Base-by-base conservation (phyloP, 2,113 vertebrate genomes). In the Atherinomorus stipes region DNA sequence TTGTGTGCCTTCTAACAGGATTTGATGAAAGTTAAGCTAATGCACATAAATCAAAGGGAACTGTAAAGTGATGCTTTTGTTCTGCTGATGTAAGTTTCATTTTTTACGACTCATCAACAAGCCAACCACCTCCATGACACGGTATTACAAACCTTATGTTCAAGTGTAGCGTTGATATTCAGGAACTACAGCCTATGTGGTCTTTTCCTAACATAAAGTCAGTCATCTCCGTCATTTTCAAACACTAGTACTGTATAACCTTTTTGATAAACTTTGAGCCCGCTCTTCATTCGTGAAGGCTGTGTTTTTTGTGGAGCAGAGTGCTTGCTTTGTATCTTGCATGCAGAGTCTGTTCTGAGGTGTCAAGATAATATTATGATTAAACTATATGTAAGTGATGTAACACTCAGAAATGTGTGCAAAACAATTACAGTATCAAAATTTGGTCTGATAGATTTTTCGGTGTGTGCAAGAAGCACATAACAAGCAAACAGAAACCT, bases 301-400 rank as follows among this genome's bases (percentile, higher is more conserved):
- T 47, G 59, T 47, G 22, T 15, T 45, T 25, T 83, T 54, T 38
- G 18, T 64, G 63, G 34, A 59, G 40, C 3, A 76, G 47, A 50
- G 19, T 1, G 5, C 58, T 66, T 82, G 26, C 26, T 74, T 65
- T 75, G n/a, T 74, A 62, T 85, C 66, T 66, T 80, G 87, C 84
- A 88, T 86, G 85, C 68, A 74, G 65, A 63, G 69, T 57, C 64
- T 64, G 37, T 81, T 82, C 52, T 71, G 59, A 74, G 26, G 58
- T 64, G 23, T 77, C 19, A 60, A 74, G 51, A 75, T 74, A 45
- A 68, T 38, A 47, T 13, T 78, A 45, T 50, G 51, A 53, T 11
- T 42, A 11, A 7, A 52, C 13, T 37, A 54, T 42, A 16, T 80
- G 49, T 62, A 4, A 57, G 26, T 44, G 12, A 10, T 68, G 9